Conservation (phyloP, 2,888 invertebrate species). For the Plagodis dolabraria region DNA sequence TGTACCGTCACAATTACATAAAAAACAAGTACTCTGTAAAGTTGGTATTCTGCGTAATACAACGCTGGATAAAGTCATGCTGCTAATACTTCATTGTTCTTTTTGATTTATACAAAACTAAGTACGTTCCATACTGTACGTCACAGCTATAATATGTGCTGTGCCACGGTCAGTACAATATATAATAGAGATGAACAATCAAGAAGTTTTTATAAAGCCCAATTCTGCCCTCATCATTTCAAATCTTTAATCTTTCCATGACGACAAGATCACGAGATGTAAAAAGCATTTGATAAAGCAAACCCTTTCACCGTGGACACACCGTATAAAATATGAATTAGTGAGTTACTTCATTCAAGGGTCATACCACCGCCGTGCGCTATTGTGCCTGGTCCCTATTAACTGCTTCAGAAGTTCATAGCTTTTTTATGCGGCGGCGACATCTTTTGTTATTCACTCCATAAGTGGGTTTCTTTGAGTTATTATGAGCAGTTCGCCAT, state of each 20-base stretch:
- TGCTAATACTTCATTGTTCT: not conserved
- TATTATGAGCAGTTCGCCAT: slow-evolving; percentile 57
- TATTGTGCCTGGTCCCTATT: slow-evolving; percentile 68
- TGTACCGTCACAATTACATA: too few relatives aligned
- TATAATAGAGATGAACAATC: too few relatives aligned
- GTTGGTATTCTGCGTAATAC: too few relatives aligned
- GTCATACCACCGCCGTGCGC: slow-evolving; percentile 59
- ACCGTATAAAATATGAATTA: slow-evolving; percentile 70
- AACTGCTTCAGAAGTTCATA: slow-evolving; percentile 84
- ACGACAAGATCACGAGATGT: slow-evolving; percentile 50
- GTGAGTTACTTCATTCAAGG: slow-evolving; percentile 63
- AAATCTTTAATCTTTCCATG: slow-evolving; percentile 27
- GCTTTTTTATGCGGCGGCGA: slow-evolving; percentile 66
- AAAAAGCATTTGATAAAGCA: slow-evolving; percentile 49
- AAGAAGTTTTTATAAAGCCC: too few relatives aligned
- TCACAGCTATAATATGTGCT: too few relatives aligned
- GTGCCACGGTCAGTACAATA: too few relatives aligned
- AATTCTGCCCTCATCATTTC: slow-evolving; percentile 26
- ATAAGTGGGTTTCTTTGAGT: slow-evolving; percentile 59
- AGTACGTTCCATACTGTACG: not conserved
- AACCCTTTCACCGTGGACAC: slow-evolving; percentile 63
- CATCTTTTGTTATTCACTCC: slow-evolving; percentile 60
- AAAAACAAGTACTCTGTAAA: too few relatives aligned
- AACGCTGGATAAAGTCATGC: not conserved
- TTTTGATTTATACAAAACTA: slow-evolving; percentile 38